Evolutionary conservation across 2,888 invertebrate genomes (phyloP).

Genomic region (Drosophila helvetica): DNA sequence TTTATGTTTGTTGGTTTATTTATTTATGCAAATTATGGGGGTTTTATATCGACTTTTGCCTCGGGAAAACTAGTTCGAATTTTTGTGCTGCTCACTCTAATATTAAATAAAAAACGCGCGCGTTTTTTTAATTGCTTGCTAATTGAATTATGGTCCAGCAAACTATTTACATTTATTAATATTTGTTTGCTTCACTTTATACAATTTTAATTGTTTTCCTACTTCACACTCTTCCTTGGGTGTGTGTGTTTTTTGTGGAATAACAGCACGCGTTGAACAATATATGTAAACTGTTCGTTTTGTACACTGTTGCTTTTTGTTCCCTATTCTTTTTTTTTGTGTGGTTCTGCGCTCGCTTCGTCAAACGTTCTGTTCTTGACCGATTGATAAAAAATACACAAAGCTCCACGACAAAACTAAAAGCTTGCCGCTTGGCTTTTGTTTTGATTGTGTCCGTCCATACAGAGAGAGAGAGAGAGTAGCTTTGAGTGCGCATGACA

Average conservation of each 20-base stretch:
- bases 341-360: constrained; percentile 73
- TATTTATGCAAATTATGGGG: constrained; percentile 64
- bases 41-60: constrained; percentile 38
- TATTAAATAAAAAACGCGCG: constrained; percentile 22
- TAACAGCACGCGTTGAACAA: constrained; percentile 43
- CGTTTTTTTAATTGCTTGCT: constrained; percentile 42
- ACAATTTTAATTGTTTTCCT: constrained; percentile 38
- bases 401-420: constrained; percentile 71
- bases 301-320: constrained; percentile 14
- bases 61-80: constrained; percentile 64
- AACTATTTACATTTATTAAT: constrained; percentile 20
- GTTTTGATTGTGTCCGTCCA: constrained; percentile 67
- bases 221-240: constrained; percentile 54
- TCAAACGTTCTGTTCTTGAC: constrained; percentile 84
- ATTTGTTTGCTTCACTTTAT: constrained; percentile 20
- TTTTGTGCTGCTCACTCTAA: constrained; percentile 17
- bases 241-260: constrained; percentile 24
- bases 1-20: constrained; percentile 68
- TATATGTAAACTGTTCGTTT: constrained; percentile 13
- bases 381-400: constrained; percentile 83
- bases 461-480: constrained; percentile 8
- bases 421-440: constrained; percentile 47
- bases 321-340: constrained; percentile 34
- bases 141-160: constrained; percentile 54
- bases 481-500: constrained; percentile 34